Evolutionary conservation across 35 echinoderm and acorn worm genomes (phyloP), one percentile per base, ranked within the genome.

Genomic region (Apostichopus californicus): DNA sequence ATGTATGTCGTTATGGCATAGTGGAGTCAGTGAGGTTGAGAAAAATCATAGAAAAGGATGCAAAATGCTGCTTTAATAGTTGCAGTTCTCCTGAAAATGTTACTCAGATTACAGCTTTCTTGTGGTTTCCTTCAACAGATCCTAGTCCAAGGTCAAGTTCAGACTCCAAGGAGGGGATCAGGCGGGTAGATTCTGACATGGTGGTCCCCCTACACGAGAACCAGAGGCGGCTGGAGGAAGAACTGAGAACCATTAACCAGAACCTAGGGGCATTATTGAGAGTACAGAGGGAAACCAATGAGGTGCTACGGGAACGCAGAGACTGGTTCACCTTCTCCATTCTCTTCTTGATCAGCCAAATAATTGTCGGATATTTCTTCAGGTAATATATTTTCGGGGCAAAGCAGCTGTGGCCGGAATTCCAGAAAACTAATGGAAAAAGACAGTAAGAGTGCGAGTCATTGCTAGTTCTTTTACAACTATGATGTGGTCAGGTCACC

Each of bases 231-330:
- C 83, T 95, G 59, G 91, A 94, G 68, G 92, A 95, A 5, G 92
- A 98, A 87, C 94, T 98, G 24, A 78, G 92, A 53, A 78, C 94
- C 8, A 91, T 98, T 87, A 98, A 98, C 92, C 79, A 52, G 23
- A 87, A 94, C 14, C 93, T 98, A 17, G 96, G 92, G 24, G 90
- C 95, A 11, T 73, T 97, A 61, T 73, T 94, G 55, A 90, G 93
- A 63, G 92, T 87, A 17, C 92, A 92, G 71, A 66, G 92, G 13
- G 83, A 71, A 18, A 91, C 93, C 20, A 78, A 77, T 12, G 94
- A 87, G 56, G 78, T 28, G 15, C 73, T 66, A 15, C 86, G 91
- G 22, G 73, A 86, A 72, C 90, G 90, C 20, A 93, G 81, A 56
- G 96, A 98, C 46, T 90, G 92, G 92, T 17, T 98, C n/a, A 81